phyloP scores from a whole-genome alignment of 2,797 vertebrate species.

The Ambastaia sidthimunki region DNA sequence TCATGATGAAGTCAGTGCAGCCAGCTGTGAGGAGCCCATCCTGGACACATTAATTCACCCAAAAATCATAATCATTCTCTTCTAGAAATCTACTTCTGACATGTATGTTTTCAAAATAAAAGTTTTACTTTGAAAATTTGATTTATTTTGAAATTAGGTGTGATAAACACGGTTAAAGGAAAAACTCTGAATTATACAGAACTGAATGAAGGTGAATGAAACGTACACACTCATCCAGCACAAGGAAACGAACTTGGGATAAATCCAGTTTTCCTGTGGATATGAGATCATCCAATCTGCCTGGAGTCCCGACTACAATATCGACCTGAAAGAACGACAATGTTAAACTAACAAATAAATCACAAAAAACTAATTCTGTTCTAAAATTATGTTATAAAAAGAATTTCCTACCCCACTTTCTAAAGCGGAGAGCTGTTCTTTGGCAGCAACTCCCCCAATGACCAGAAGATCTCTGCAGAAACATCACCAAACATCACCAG shows the following conservation, averaged over 20 bases:
- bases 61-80: too few relatives aligned
- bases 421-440: conserved; percentile 90
- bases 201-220: neutral
- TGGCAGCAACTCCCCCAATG: conserved; percentile 95
- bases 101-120: too few relatives aligned
- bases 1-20: conserved; percentile 95
- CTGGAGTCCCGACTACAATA: conserved; percentile 95
- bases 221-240: conserved; percentile 98
- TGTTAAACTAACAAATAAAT: too few relatives aligned
- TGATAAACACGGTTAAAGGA: too few relatives aligned
- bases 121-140: too few relatives aligned
- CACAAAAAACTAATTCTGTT: too few relatives aligned
- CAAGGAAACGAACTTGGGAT: conserved; percentile 95
- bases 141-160: too few relatives aligned
- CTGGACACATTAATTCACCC: conserved; percentile 75
- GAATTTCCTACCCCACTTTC: conserved; percentile 94
- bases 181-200: too few relatives aligned
- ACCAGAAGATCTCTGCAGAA: conserved; percentile 88
- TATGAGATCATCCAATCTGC: conserved; percentile 93
- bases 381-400: too few relatives aligned
- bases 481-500: neutral
- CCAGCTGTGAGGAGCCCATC: conserved; percentile 93
- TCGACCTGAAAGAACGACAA: too few relatives aligned
- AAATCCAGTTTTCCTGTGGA: conserved; percentile 94
- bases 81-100: too few relatives aligned